Percentiles rank a stretch among this genome's conserved stretches.
Evolutionary conservation across 2,797 vertebrate species (phyloP).

Genomic region (Poeciliopsis paucimaculata): DNA sequence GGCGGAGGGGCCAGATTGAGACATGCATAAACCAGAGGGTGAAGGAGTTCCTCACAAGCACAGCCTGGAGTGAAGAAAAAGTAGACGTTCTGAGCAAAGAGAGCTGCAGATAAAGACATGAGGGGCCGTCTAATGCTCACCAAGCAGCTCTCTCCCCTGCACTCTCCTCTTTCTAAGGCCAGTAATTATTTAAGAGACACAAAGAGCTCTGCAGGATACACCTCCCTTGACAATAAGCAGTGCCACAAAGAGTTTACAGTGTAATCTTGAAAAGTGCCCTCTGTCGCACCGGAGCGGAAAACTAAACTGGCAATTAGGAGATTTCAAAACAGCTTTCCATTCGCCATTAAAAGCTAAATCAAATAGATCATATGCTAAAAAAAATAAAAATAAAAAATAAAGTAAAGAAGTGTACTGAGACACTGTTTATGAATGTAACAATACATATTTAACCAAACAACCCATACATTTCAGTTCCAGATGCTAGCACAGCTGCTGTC

Average conservation of each 20-base stretch:
- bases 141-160: conserved; percentile 39
- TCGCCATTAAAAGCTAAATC: conserved; percentile 1
- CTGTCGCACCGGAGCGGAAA: background rate
- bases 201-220: conserved; percentile 57
- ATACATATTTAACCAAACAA: background rate
- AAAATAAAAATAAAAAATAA: background rate
- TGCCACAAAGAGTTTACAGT: conserved; percentile 46
- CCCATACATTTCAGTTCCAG: background rate
- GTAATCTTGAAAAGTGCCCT: conserved; percentile 28
- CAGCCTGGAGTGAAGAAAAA: conserved; percentile 37
- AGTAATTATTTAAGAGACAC: conserved; percentile 73
- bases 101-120: conserved; percentile 36
- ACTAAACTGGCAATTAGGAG: conserved; percentile 22
- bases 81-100: conserved; percentile 25
- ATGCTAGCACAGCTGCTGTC: background rate
- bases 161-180: conserved; percentile 54
- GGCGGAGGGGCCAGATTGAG: conserved; percentile 41
- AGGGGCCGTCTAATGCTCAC: conserved; percentile 49
- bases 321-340: conserved; percentile 3
- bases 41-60: conserved; percentile 38
- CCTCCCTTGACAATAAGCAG: conserved; percentile 45
- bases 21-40: conserved; percentile 55
- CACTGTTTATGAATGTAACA: background rate
- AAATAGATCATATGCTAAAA: background rate
- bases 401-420: background rate